A percentile compares a stretch with the other conserved stretches of the same genome.
Evolutionary conservation across 2,888 invertebrate genomes (phyloP).

Genomic region (Nebria salina): DNA sequence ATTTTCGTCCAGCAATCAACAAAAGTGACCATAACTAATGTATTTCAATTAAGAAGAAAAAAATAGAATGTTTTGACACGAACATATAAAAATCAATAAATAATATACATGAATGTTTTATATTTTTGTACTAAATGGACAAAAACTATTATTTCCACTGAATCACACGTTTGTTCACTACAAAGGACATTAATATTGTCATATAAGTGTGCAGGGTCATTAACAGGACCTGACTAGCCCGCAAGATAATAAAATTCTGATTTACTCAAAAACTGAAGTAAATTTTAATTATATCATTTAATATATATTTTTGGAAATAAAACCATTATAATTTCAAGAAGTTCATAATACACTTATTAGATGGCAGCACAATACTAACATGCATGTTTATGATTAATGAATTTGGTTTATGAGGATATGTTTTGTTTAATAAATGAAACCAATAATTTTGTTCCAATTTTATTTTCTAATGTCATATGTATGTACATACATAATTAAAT

Average conservation of each 20-base stretch:
- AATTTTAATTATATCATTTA: too few relatives aligned
- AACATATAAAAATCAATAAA: neutral
- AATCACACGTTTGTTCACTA: constrained; percentile 1
- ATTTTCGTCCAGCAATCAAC: neutral
- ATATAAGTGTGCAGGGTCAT: neutral
- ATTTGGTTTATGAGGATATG: too few relatives aligned
- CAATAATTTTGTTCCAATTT: neutral
- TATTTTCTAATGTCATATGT: neutral
- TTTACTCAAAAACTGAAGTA: neutral
- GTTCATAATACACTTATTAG: too few relatives aligned
- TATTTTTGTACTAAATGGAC: neutral
- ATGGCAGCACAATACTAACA: too few relatives aligned
- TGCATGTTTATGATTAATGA: too few relatives aligned
- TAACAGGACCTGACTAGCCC: neutral
- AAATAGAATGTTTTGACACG: neutral
- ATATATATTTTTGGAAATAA: too few relatives aligned
- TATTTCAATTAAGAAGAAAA: neutral
- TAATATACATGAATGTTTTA: neutral
- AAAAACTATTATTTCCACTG: neutral
- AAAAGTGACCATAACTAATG: neutral
- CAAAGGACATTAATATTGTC: neutral
- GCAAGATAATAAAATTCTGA: neutral
- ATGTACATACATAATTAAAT: neutral
- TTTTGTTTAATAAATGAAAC: too few relatives aligned
- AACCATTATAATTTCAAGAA: too few relatives aligned